Evolutionary conservation across 64 coral and sea anemone species (phyloP), one percentile per base, ranked within the genome.

Genomic region (Catalaphyllia jardinei): DNA sequence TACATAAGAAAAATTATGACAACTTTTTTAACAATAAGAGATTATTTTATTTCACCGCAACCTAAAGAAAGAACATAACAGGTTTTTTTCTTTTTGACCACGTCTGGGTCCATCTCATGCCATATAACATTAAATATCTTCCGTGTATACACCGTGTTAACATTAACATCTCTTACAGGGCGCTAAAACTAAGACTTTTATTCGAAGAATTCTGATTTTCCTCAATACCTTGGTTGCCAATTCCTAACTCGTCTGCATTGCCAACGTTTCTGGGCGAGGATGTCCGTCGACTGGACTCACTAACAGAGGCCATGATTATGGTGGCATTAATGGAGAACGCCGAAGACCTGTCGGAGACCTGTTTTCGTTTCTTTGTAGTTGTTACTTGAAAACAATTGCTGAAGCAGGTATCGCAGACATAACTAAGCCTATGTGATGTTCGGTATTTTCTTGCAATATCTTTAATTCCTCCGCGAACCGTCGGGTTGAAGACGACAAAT

Each of bases 401-500:
- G 6, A 8, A 31, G 24, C 33, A 83, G 9, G 60, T 29, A 67
- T 39, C n/a, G n/a, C 38, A 51, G 27, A 6, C 24, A 16, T 16
- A 39, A 51, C 11, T 50, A 22, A 50, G 22, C 18, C 27, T 71
- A 24, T 38, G 8, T 1, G 74, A 50, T 42, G 33, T 7, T 7
- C 74, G 35, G 33, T 1, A 17, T 85, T 85, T 85, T 1, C n/a
- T 49, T 12, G 71, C 11, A 71, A 71, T 51, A 38, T 39, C 33
- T 28, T 71, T 71, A 38, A 85, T 85, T 7, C 81, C 81, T 71
- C 63, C 50, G 20, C 63, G 81, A 14, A 85, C 60, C 12, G 60
- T 52, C 10, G 35, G 71, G 29, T 92, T 92, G 52, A 79, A 92
- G 13, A 63, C 33, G 19, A 72, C 46, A 60, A 62, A 87, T 51